Evolutionary conservation across 1,140 invertebrate genomes (phyloP), one percentile per base, ranked within the genome.

Genomic region (Anoplolepis gracilipes): DNA sequence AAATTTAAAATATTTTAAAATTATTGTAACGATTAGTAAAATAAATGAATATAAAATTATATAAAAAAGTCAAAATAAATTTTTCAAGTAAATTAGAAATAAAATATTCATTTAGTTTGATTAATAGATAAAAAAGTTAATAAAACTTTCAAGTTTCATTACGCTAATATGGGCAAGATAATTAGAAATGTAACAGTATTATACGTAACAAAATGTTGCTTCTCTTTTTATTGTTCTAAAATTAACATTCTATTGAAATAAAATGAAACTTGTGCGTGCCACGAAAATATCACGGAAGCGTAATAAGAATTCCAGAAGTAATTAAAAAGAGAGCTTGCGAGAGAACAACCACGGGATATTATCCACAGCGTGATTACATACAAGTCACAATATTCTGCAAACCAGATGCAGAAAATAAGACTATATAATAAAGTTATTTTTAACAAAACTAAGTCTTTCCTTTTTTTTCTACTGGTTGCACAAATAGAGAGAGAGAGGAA

Each of bases 401-500:
- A 61, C 8, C 67, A 36, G 25, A 30, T 36, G 36, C 42, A 73
- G 75, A 84, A 88, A 90, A 62, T 49, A 59, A 59, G 28, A 65
- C 79, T 90, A 89, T 90, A 90, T 90, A 90, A 90, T 76, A 72
- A 84, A 84, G 59, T 86, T 87, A 84, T 86, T 90, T 90, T 88
- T 82, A 72, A 46, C 77, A 75, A 69, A 73, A 73, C 59, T 33
- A 30, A 88, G 84, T 85, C 53, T 55, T 49, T 25, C 69, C 70
- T 70, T 64, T 30, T 76, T 70, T 64, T 46, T 76, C 59, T 19
- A 30, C 13, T 53, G 39, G 13, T 10, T 33, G 78, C 2, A 25
- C 42, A 39, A 8, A 25, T 30, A 70, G 33, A 39, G 22, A 16
- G 39, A 46, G 25, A 1, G 25, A 30, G 16, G 25, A 1, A 13